Evolutionary conservation across 1,140 invertebrate genomes (phyloP).

Genomic region (Plutomurus gul): DNA sequence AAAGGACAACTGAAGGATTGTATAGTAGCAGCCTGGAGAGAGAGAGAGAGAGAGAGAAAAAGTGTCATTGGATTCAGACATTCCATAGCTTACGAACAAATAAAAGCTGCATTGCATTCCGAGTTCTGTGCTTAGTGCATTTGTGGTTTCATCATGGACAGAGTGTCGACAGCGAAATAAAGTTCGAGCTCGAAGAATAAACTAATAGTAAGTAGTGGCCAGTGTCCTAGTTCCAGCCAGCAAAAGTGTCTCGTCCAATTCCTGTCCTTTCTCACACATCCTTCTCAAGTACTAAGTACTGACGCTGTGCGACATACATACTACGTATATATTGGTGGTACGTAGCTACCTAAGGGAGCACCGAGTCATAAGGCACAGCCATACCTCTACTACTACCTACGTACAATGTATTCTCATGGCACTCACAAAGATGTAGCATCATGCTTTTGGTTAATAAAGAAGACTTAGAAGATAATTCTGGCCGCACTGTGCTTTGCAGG

Average conservation of each 20-base stretch:
- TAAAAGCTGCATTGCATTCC: neutral
- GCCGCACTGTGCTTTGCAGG: neutral
- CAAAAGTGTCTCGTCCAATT: slow-evolving; percentile 22
- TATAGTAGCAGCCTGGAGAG: no score
- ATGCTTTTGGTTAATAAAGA: neutral
- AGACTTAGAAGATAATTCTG: slow-evolving; percentile 9
- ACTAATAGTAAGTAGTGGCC: neutral
- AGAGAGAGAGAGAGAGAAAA: no score
- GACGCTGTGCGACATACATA: no score
- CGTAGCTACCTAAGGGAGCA: no score
- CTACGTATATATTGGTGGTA: no score
- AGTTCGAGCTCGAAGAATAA: neutral
- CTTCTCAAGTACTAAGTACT: no score
- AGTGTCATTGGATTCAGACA: no score
- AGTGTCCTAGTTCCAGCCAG: neutral
- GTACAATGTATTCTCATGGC: neutral
- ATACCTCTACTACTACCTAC: no score
- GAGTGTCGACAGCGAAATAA: neutral
- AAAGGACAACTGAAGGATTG: no score
- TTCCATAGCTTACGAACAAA: no score
- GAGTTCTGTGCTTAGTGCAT: neutral
- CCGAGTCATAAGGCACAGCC: no score
- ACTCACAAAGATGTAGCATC: neutral
- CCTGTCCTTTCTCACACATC: neutral
- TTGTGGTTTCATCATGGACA: neutral